Base-by-base conservation (phyloP, 1,140 invertebrate species). In the Apis cerana region DNA sequence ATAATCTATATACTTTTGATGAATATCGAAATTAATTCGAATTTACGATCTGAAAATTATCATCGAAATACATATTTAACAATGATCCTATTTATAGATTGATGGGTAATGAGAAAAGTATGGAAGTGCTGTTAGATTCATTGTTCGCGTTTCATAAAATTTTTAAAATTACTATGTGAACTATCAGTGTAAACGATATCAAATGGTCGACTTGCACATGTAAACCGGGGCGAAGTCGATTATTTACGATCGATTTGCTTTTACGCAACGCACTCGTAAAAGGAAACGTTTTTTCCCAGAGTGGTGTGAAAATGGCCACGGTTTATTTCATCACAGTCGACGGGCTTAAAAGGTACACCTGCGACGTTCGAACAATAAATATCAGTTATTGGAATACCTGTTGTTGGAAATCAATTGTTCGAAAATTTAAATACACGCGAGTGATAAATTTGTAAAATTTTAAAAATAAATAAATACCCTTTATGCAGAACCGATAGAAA, bases 221-320 rank as follows among this genome's bases (percentile, higher is more conserved):
- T 21, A 33, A 72, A 72, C 17, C 9, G 19, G 33, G 5, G 7
- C 58, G 9, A n/a, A 59, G 15, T 19, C 69, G 69, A 80, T 80
- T 72, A 80, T 80, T 80, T 56, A 74, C 69, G 48, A 80, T 80
- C 78, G 78, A 80, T 80, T 80, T 64, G 69, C 48, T 72, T 80
- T 80, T 80, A 74, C 58, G 58, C 50, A 11, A 23, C 48, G 19
- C 5, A 9, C 27, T 62, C 68, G 78, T 80, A 80, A 80, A 80
- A 71, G 67, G 19, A 79, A 79, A 70, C 56, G 68, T n/a, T 71
- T 56, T 79, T 52, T 1, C 17, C 17, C 9, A 15, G 3, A 33
- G 19, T 17, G 54, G 67, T 48, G 33, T n/a, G 76, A 33, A 50
- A 71, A 71, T 17, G 48, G 58, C 17, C 43, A 12, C 58, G 15